Percentiles rank a stretch among this genome's conserved stretches.
Evolutionary conservation across 2,797 vertebrate genomes (phyloP).

Genomic region (Mallotus villosus): DNA sequence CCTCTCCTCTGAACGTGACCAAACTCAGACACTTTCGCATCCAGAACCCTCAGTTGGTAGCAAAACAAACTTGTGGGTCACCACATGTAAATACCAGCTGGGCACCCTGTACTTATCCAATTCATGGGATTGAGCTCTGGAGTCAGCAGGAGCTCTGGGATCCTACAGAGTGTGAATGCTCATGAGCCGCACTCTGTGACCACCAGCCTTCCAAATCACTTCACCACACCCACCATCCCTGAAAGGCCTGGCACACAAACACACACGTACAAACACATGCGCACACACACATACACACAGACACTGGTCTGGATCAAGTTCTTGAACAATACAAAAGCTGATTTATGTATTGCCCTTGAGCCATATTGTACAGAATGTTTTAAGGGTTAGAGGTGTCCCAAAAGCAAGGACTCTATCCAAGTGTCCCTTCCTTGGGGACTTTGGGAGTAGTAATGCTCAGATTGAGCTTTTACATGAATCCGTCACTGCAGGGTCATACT

Average conservation of each 20-base stretch:
- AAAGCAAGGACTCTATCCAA: neutral
- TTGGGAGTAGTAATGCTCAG: neutral
- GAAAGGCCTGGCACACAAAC: conserved; percentile 10
- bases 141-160: conserved; percentile 18
- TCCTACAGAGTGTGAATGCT: conserved; percentile 17
- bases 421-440: neutral
- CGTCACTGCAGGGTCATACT: conserved; percentile 17
- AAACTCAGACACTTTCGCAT: conserved; percentile 24
- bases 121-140: conserved; percentile 41
- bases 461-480: neutral
- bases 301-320: too few species aligned
- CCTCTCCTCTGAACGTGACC: conserved; percentile 27
- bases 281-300: neutral
- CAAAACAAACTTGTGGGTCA: conserved; percentile 29
- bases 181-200: conserved; percentile 18
- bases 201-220: conserved; percentile 30
- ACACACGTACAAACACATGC: neutral
- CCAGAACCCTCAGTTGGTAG: conserved; percentile 22
- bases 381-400: neutral
- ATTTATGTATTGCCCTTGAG: neutral
- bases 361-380: neutral
- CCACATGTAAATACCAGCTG: conserved; percentile 38
- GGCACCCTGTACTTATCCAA: conserved; percentile 37
- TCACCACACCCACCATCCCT: conserved; percentile 28
- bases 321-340: neutral